Evolutionary conservation across 2,797 vertebrate species (phyloP), one percentile per base, ranked within the genome.

Genomic region (Dallia pectoralis): DNA sequence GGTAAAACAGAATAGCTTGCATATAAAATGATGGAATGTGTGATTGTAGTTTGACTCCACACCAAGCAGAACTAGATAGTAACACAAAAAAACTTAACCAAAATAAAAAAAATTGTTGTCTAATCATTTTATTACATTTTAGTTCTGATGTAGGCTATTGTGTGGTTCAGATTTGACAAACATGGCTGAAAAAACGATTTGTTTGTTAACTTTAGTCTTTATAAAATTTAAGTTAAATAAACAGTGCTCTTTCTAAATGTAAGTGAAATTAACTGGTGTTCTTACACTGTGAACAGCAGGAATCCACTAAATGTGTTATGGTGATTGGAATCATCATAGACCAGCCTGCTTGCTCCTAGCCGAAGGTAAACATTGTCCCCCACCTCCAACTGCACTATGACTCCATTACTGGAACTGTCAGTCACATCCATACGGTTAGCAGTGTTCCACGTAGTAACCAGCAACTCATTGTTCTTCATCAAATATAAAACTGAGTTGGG

Each of bases 391-490:
- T n/a, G 32, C 8, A 66, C 19, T 19, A 66, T 32, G 1, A 12
- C 64, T 12, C 33, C n/a, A 4, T 67, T 67, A n/a, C 64, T 67
- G 1, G 33, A 8, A n/a, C 64, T 67, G 11, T 67, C 64, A 1
- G 40, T 33, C 33, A 25, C 33, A 15, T 67, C 25, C 64, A 59
- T 27, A 27, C 53, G 22, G 53, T 59, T 22, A 59, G 22, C 64
- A n/a, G 32, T 40, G 64, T 44, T 40, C 64, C 64, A 66, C 4
- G 64, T 44, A 40, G 19, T 36, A n/a, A 66, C 33, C 64, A 44
- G 19, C 64, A 11, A 4, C 33, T 67, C n/a, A 18, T n/a, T 49
- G 73, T 79, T 83, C 69, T 32, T 71, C 76, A 79, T 80, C 69
- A 80, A 64, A 68, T n/a, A 71, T 59, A 74, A 36, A 30, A 67